Conservation (phyloP, 2,797 vertebrate species). For the Falco berigora region DNA sequence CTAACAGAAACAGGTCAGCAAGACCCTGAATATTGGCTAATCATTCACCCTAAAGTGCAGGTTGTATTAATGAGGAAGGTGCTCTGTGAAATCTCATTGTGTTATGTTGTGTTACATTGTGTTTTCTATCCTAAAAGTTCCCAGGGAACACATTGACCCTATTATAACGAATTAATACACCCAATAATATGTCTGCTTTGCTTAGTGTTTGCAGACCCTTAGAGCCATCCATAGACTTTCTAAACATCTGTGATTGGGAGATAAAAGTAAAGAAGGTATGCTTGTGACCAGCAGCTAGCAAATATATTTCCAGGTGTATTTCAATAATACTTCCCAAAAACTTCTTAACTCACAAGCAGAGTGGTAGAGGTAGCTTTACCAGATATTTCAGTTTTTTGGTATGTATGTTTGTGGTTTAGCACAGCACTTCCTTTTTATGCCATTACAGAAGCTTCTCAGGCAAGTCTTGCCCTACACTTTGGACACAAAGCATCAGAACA, state of each 20-base stretch:
- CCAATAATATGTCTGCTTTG: background rate
- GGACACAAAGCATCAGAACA: background rate
- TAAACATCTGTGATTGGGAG: background rate
- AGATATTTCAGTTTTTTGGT: background rate
- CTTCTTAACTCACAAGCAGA: background rate
- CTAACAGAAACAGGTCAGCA: background rate
- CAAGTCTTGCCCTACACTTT: background rate
- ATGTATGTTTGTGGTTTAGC: background rate
- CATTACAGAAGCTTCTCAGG: background rate
- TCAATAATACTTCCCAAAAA: background rate
- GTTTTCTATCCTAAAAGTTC: background rate
- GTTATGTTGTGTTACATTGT: background rate
- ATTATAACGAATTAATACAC: background rate
- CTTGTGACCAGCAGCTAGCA: background rate
- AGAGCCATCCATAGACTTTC: background rate
- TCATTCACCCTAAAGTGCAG: background rate
- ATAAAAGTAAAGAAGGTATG: background rate
- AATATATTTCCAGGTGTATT: background rate
- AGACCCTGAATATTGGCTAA: background rate
- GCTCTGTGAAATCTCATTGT: background rate
- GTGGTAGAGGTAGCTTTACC: background rate
- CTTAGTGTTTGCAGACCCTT: background rate
- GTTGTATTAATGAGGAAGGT: background rate
- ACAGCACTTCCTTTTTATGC: background rate
- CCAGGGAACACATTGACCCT: background rate